Percentiles rank a stretch among this genome's conserved stretches.
Conservation (phyloP, 1,140 invertebrate genomes). For the Eupristina koningsbergeri region DNA sequence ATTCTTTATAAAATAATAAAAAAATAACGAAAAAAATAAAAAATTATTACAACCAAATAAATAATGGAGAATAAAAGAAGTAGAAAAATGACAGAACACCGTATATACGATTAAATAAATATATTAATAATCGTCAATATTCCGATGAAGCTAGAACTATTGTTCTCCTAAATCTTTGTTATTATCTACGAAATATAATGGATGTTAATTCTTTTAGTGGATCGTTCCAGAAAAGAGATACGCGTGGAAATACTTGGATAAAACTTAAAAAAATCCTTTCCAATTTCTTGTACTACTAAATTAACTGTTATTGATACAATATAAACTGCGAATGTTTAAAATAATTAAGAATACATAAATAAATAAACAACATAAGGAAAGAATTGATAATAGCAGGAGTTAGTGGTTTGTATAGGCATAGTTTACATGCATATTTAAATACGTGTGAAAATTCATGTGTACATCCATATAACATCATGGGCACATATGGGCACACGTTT, state of each 20-base stretch:
- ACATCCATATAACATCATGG: too few relatives aligned
- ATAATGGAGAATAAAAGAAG: neutral
- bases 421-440: neutral
- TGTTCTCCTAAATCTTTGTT: constrained; percentile 47
- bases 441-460: neutral
- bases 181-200: constrained; percentile 29
- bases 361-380: constrained; percentile 8
- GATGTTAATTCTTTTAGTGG: constrained; percentile 50
- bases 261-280: constrained; percentile 43
- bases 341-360: constrained; percentile 36
- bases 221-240: constrained; percentile 19
- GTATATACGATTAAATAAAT: constrained; percentile 25
- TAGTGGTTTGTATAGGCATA: too few relatives aligned
- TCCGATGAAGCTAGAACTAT: constrained; percentile 24
- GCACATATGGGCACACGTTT: neutral
- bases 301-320: constrained; percentile 44
- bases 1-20: constrained; percentile 39
- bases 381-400: constrained; percentile 5
- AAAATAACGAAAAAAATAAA: constrained; percentile 1
- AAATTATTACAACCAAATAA: neutral
- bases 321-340: constrained; percentile 33
- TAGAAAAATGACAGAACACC: neutral
- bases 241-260: constrained; percentile 19
- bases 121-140: constrained; percentile 24
- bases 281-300: constrained; percentile 45